Evolutionary conservation across 2,797 vertebrate species (phyloP).

Genomic region (Centroberyx gerrardi): DNA sequence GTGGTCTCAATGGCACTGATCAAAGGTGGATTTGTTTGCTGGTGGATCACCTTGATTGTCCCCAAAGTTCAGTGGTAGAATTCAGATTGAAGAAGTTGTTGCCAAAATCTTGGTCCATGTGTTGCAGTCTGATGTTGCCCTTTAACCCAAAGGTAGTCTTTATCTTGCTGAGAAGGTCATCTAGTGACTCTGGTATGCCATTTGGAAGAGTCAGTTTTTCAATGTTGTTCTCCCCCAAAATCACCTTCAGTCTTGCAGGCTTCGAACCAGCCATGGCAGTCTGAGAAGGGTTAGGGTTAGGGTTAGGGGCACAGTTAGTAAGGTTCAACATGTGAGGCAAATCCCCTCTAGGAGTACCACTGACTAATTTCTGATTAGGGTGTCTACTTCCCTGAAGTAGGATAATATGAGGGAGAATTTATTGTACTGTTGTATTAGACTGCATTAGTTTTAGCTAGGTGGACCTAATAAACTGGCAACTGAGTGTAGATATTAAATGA

Average conservation of each 20-base stretch:
- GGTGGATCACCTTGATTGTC: conserved; percentile 52
- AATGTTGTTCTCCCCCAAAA: conserved; percentile 43
- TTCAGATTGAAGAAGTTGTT: conserved; percentile 49
- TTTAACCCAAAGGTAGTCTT: conserved; percentile 42
- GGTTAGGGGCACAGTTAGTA: conserved; percentile 26
- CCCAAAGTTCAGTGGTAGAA: conserved; percentile 44
- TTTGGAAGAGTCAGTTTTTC: conserved; percentile 47
- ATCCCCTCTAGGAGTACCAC: not conserved
- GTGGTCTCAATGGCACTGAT: conserved; percentile 19
- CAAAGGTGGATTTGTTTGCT: conserved; percentile 36
- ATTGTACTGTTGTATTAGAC: conserved; percentile 12
- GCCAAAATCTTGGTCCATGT: conserved; percentile 49
- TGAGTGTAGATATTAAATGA: conserved; percentile 19
- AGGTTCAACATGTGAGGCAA: conserved; percentile 8
- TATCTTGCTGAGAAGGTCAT: conserved; percentile 33
- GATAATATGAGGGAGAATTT: conserved; percentile 24
- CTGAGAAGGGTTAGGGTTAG: no score
- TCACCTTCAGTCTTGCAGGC: conserved; percentile 47
- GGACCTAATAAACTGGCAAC: conserved; percentile 25
- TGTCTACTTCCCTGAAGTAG: conserved; percentile 13
- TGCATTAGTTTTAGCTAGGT: conserved; percentile 11
- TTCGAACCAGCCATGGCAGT: conserved; percentile 21
- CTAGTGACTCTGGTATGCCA: conserved; percentile 47
- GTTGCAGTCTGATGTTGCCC: conserved; percentile 25
- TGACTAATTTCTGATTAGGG: no score